These are phyloP conservation scores for Lepus oiostolus DNA, from an alignment of 2,797 vertebrate genomes.

Conservation along the genomic window DNA sequence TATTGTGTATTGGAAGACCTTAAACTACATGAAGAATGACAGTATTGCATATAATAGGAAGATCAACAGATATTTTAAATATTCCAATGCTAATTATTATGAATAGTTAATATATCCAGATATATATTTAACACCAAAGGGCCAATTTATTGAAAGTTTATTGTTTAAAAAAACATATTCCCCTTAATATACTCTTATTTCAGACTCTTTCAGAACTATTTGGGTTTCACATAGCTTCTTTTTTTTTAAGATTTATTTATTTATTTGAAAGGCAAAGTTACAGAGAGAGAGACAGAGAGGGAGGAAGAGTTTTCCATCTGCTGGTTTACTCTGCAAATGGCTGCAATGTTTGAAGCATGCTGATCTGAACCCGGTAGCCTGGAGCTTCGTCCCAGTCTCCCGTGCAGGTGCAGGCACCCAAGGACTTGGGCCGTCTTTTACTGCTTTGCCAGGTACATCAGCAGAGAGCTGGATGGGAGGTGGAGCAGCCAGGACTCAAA, in stretches of 20 bases:
- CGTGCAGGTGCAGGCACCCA: too few species aligned
- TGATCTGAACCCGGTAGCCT: background rate
- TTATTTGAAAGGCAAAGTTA: too few species aligned
- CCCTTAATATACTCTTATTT: slow-evolving; percentile 16
- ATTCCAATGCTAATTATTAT: background rate
- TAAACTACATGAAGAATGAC: slow-evolving; percentile 7
- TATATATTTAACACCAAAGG: background rate
- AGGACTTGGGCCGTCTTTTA: too few species aligned
- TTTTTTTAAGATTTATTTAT: too few species aligned
- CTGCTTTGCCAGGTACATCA: too few species aligned
- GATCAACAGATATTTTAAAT: slow-evolving; percentile 21
- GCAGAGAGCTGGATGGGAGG: too few species aligned
- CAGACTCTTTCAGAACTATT: slow-evolving; percentile 56
- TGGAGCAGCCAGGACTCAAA: too few species aligned
- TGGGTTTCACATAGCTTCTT: background rate
- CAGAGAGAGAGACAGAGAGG: too few species aligned
- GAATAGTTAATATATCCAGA: slow-evolving; percentile 16
- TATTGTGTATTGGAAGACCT: background rate
- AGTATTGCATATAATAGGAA: slow-evolving; percentile 51
- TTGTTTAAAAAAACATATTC: slow-evolving; percentile 41
- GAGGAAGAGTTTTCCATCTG: too few species aligned
- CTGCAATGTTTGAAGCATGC: too few species aligned
- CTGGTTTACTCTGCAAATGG: too few species aligned
- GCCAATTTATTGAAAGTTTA: slow-evolving; percentile 24
- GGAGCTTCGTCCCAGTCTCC: too few species aligned